Base-by-base conservation (phyloP, 2,888 invertebrate species). In the Petrolisthes cinctipes region DNA sequence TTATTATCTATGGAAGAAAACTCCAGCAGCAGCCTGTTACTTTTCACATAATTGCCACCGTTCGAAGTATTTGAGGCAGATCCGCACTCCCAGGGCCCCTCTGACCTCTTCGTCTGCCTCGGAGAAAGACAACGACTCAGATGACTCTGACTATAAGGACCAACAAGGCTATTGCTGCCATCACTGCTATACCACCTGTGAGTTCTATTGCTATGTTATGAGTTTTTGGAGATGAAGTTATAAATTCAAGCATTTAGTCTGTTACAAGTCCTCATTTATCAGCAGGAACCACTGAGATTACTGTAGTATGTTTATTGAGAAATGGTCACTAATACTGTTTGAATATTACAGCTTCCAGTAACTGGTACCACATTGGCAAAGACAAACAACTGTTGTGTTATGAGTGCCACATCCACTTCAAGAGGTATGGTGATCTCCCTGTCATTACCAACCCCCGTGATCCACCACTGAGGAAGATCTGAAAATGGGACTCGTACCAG, bases 1-100 rank as follows among this genome's bases (percentile, higher is more conserved):
- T 94, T 99, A 99, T 94, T 99, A 99, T 94, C 94, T 98, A 92
- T 99, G 99, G 99, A 99, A 99, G 94, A 99, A 99, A 94, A 98
- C 99, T 71, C 98, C 99, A 37, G 98, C 98, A 92, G 99, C 99
- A 90, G 97, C 97, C 93, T 98, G 97, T 93, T 98, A 98, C 93
- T 95, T 99, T 91, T 98, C 98, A 54, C 98, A 98, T 92, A 95
- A 98, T 91, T 94, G 98, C 92, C 93, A 93, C 90, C 94, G 98
- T 91, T 94, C 97, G 84, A 97, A 97, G 93, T 96, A 96, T 91
- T 94, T 98, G 92, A 95, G 97, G 91, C 95, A 97, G 92, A 97
- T 97, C 91, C 95, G 97, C 91, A 97, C 97, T 92, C 97, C 97
- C 86, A 94, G 97, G 91, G 97, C 97, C 92, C 96, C 91, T 11